phyloP scores from a whole-genome alignment of 2,888 invertebrate species.

The Acrobasis suavella region DNA sequence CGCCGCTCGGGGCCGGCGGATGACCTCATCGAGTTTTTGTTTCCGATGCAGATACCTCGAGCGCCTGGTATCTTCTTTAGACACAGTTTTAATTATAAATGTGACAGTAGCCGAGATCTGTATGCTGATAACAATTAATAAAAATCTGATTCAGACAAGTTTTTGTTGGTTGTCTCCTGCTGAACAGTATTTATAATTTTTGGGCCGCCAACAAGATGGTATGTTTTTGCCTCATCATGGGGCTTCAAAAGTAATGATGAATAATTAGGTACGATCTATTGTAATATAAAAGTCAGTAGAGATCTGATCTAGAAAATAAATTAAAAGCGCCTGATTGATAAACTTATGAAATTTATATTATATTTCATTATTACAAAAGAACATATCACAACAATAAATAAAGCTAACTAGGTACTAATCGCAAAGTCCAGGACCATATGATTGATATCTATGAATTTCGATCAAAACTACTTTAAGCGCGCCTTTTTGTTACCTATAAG shows the following conservation, averaged over 20 bases:
- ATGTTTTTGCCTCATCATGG: background rate
- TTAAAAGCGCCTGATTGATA: too few species aligned
- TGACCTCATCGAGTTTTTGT: slow-evolving; percentile 69
- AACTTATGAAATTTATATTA: too few species aligned
- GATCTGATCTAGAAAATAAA: too few species aligned
- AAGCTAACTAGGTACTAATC: too few species aligned
- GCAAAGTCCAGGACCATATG: too few species aligned
- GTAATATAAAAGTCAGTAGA: too few species aligned
- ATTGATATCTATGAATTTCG: too few species aligned
- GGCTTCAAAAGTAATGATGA: background rate
- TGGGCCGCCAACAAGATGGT: background rate
- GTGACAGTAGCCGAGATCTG: slow-evolving; percentile 19
- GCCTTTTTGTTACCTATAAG: too few species aligned
- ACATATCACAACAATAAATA: too few species aligned
- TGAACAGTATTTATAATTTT: slow-evolving; percentile 1
- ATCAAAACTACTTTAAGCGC: too few species aligned
- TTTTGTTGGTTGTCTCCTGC: background rate
- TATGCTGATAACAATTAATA: slow-evolving; percentile 11
- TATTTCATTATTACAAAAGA: too few species aligned
- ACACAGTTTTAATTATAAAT: slow-evolving; percentile 21
- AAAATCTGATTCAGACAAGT: slow-evolving; percentile 4
- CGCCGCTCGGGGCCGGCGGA: slow-evolving; percentile 52
- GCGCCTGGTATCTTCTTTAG: slow-evolving; percentile 12
- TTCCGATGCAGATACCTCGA: slow-evolving; percentile 39
- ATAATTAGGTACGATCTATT: background rate